Evolutionary conservation across 2,113 vertebrate species (phyloP).

Genomic region (Pontoporia blainvillei): DNA sequence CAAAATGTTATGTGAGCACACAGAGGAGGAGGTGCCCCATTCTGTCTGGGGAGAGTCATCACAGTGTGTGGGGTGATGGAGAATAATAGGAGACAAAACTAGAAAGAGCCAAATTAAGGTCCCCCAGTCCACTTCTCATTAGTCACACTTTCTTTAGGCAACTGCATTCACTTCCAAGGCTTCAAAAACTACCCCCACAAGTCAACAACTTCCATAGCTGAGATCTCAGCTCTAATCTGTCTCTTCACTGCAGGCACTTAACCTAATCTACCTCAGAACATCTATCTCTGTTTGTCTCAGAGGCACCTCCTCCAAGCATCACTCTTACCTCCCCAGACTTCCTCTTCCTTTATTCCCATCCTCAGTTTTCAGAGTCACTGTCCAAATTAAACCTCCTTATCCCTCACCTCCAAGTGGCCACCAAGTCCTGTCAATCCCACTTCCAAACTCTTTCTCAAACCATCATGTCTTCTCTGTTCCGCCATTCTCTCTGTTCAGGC

Average conservation of each 20-base stretch:
- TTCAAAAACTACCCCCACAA: neutral
- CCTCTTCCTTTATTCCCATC: neutral
- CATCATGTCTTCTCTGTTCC: neutral
- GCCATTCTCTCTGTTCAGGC: neutral
- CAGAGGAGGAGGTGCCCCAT: slow-evolving; percentile 50
- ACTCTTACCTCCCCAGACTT: neutral
- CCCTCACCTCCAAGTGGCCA: neutral
- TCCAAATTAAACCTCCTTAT: neutral
- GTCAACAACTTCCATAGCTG: neutral
- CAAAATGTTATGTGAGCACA: slow-evolving; percentile 24
- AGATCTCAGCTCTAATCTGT: neutral
- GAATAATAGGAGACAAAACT: neutral
- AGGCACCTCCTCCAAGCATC: neutral
- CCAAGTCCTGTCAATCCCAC: neutral
- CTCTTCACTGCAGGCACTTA: neutral
- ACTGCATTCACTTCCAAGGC: neutral
- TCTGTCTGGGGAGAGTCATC: slow-evolving; percentile 33
- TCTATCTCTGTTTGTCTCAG: neutral
- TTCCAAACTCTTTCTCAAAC: neutral
- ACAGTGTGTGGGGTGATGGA: slow-evolving; percentile 21
- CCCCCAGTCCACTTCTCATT: neutral
- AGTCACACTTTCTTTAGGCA: slow-evolving; percentile 15
- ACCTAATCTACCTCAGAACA: neutral
- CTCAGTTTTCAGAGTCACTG: neutral
- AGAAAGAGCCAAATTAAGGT: neutral